These are phyloP conservation scores for Maconellicoccus hirsutus DNA, from an alignment of 1,140 invertebrate species.

Conservation along the genomic window DNA sequence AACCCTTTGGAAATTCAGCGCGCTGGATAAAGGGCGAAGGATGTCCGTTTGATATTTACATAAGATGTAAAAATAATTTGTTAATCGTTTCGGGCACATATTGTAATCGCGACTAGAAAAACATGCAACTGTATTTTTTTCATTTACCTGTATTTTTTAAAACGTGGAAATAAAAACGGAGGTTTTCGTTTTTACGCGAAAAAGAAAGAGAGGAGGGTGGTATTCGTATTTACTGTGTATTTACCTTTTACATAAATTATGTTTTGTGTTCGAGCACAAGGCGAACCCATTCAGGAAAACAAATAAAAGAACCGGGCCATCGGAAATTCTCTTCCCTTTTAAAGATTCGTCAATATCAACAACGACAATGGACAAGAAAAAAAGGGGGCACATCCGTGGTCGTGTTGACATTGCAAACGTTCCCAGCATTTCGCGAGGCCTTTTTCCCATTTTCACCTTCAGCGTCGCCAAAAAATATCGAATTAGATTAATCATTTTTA, in stretches of 20 bases:
- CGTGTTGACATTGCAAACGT: conserved; percentile 19
- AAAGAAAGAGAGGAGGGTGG: too few species aligned
- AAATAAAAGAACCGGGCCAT: conserved; percentile 16
- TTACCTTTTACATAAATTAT: conserved; percentile 23
- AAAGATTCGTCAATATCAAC: conserved; percentile 16
- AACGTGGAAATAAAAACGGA: too few species aligned
- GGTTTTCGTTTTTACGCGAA: too few species aligned
- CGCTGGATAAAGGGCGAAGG: too few species aligned
- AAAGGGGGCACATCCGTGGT: conserved; percentile 11
- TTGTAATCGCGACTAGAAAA: too few species aligned
- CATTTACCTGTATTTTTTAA: too few species aligned
- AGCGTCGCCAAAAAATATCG: too few species aligned
- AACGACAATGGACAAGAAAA: neutral
- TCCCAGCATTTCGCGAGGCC: conserved; percentile 12
- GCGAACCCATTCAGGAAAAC: conserved; percentile 15
- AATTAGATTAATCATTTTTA: too few species aligned
- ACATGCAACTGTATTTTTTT: too few species aligned
- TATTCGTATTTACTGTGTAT: neutral
- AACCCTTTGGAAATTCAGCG: too few species aligned
- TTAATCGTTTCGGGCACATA: neutral
- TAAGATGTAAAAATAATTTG: neutral
- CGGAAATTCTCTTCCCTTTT: conserved; percentile 7
- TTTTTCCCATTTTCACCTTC: too few species aligned
- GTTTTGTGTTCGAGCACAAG: conserved; percentile 14
- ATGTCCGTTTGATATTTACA: neutral